Conservation (phyloP, 2,888 invertebrate genomes). For the Phengaris alcon region DNA sequence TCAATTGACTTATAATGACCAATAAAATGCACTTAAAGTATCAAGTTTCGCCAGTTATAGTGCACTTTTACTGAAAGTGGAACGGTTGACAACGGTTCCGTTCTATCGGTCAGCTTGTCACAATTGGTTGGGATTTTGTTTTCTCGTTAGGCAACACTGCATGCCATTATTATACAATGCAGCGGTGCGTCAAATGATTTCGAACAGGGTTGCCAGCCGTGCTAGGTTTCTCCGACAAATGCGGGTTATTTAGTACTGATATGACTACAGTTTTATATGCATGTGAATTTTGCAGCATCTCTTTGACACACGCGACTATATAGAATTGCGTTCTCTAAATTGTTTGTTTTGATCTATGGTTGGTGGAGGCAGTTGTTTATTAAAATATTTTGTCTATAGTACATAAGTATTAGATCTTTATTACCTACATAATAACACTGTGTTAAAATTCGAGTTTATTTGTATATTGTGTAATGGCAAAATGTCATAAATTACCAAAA, state of each 20-base stretch:
- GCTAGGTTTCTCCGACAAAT: not conserved
- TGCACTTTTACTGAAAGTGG: slow-evolving; percentile 58
- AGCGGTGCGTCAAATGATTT: slow-evolving; percentile 7
- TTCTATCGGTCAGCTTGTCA: slow-evolving; percentile 43
- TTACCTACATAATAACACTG: not conserved
- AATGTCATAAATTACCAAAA: not conserved
- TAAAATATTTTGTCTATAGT: too few relatives aligned
- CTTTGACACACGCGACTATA: not conserved
- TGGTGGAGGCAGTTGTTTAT: not conserved
- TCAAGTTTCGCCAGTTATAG: slow-evolving; percentile 48
- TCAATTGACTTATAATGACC: not conserved
- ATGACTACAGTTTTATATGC: not conserved
- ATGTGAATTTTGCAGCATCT: slow-evolving; percentile 1
- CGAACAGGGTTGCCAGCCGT: slow-evolving; percentile 33
- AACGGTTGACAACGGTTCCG: slow-evolving; percentile 54
- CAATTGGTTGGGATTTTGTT: slow-evolving; percentile 47
- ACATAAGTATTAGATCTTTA: too few relatives aligned
- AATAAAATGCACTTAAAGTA: not conserved
- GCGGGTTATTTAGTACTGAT: not conserved
- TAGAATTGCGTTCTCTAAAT: not conserved
- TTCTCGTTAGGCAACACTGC: slow-evolving; percentile 37
- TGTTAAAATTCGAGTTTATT: not conserved
- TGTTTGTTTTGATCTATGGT: not conserved
- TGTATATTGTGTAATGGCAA: not conserved
- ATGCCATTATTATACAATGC: slow-evolving; percentile 12